phyloP scores from a whole-genome alignment of 1,140 invertebrate genomes.

The Cyphomyrmex costatus region DNA sequence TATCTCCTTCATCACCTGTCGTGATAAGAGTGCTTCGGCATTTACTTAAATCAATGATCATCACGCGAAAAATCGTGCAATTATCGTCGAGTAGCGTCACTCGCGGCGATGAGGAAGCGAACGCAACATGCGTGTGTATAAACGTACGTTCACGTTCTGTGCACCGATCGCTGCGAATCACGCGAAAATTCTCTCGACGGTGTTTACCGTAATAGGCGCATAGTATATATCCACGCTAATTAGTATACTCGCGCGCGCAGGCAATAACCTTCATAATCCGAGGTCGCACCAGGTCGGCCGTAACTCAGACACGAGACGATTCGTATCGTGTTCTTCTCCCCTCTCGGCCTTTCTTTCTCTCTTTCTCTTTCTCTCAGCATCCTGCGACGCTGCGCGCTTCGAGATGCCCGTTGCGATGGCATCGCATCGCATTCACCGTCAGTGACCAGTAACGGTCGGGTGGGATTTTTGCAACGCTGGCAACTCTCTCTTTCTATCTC shows the following conservation, averaged over 20 bases:
- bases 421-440: slow-evolving; percentile 25
- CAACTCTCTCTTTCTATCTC: not conserved
- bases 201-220: slow-evolving; percentile 70
- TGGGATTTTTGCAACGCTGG: slow-evolving; percentile 64
- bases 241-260: slow-evolving; percentile 73
- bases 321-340: slow-evolving; percentile 69
- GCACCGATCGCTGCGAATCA: slow-evolving; percentile 53
- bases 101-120: not conserved
- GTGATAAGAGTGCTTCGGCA: slow-evolving; percentile 5
- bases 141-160: slow-evolving; percentile 21
- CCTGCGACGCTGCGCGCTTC: slow-evolving; percentile 45
- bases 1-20: not conserved
- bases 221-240: slow-evolving; percentile 76
- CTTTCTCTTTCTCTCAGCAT: slow-evolving; percentile 23
- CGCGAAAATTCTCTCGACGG: slow-evolving; percentile 68
- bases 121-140: not conserved
- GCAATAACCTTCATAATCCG: slow-evolving; percentile 78
- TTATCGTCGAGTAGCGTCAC: not conserved
- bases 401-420: slow-evolving; percentile 24
- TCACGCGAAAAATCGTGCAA: slow-evolving; percentile 28
- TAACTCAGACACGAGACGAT: slow-evolving; percentile 75
- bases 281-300: slow-evolving; percentile 73
- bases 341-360: not conserved
- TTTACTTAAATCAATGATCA: not conserved
- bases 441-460: slow-evolving; percentile 66